Percentiles rank a stretch among this genome's conserved stretches.
phyloP scores from a whole-genome alignment of 2,113 vertebrate species.

The Hirundichthys speculiger region DNA sequence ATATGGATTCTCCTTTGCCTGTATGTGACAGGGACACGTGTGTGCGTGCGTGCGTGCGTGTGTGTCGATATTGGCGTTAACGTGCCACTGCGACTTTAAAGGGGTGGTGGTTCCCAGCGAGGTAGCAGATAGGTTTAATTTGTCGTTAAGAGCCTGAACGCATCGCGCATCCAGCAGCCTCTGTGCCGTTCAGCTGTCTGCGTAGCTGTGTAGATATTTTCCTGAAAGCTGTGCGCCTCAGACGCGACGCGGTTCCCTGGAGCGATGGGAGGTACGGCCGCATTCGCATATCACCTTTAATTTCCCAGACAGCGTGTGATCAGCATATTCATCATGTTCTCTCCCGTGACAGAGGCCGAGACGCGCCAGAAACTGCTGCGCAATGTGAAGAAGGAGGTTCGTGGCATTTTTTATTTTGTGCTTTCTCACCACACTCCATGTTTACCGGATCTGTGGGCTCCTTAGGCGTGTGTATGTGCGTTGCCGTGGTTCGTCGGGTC shows the following conservation, averaged over 20 bases:
- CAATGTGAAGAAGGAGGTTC: constrained; percentile 94
- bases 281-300: constrained; percentile 21
- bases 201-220: not conserved
- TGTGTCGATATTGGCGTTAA: not conserved
- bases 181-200: not conserved
- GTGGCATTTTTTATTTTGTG: constrained; percentile 38
- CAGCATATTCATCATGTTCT: constrained; percentile 62
- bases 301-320: constrained; percentile 35
- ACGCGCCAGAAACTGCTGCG: constrained; percentile 92
- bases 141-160: constrained; percentile 50
- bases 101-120: constrained; percentile 71
- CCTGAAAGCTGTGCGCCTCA: constrained; percentile 24
- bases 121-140: constrained; percentile 67
- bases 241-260: constrained; percentile 17
- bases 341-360: constrained; percentile 85
- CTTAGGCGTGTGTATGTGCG: not conserved
- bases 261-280: constrained; percentile 77
- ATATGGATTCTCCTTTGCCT: too few relatives aligned
- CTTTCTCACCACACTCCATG: constrained; percentile 21
- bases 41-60: too few relatives aligned
- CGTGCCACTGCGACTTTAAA: constrained; percentile 75
- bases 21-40: not conserved
- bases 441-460: constrained; percentile 13
- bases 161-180: constrained; percentile 34
- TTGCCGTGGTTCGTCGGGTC: not conserved